phyloP scores from a whole-genome alignment of 2,113 vertebrate species.

The Eupsittula cactorum region DNA sequence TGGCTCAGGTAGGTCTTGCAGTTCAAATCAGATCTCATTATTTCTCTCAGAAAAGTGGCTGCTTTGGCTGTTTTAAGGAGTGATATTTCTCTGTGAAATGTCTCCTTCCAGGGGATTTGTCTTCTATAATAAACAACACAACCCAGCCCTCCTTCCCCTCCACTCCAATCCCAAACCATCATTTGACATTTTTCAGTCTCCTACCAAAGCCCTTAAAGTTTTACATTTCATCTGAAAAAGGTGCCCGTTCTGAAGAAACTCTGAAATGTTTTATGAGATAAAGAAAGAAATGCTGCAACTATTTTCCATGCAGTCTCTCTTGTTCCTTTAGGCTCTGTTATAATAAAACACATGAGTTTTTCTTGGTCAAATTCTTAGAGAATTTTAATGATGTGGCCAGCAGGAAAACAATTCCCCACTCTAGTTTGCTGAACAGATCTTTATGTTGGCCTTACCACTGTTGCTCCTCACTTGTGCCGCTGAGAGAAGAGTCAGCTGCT shows the following conservation, averaged over 20 bases:
- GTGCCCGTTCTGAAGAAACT: background rate
- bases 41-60: background rate
- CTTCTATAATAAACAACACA: background rate
- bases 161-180: background rate
- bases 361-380: background rate
- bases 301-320: accelerated
- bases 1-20: background rate
- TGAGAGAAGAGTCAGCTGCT: accelerated
- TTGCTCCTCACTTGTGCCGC: background rate
- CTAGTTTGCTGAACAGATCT: background rate
- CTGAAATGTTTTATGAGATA: background rate
- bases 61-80: background rate
- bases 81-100: slow-evolving; percentile 26
- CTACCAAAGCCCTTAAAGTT: background rate
- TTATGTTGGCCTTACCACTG: accelerated
- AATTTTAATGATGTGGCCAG: background rate
- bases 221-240: background rate
- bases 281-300: background rate
- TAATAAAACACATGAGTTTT: background rate
- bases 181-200: slow-evolving; percentile 3
- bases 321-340: background rate
- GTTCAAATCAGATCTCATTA: background rate
- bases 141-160: background rate
- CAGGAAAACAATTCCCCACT: background rate
- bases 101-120: slow-evolving; percentile 35